These are phyloP conservation scores for Troides oblongomaculatus DNA, from an alignment of 2,888 invertebrate genomes.

Conservation along the genomic window DNA sequence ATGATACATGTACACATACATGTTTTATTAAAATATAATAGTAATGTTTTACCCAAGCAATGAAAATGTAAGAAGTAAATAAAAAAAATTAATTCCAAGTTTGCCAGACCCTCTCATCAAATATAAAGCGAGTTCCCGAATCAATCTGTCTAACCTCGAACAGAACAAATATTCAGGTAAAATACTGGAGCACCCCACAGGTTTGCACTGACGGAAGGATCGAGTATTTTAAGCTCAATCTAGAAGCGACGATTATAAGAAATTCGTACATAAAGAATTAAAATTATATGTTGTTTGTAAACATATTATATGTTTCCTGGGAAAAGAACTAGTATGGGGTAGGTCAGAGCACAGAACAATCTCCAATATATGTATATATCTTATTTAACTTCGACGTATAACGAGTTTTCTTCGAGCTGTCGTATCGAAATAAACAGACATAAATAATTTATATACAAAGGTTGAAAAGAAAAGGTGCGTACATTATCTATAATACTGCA, in stretches of 20 bases:
- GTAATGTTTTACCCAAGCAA: neutral
- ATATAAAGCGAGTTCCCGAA: conserved; percentile 58
- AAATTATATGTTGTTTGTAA: neutral
- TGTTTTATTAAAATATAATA: neutral
- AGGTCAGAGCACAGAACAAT: no score
- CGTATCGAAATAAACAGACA: no score
- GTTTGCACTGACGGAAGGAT: conserved; percentile 32
- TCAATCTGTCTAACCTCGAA: conserved; percentile 59
- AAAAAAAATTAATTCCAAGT: neutral
- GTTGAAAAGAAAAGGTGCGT: no score
- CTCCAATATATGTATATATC: no score
- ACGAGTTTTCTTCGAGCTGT: no score
- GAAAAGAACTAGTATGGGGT: no score
- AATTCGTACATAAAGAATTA: neutral
- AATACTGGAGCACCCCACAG: conserved; percentile 51
- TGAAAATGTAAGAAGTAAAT: neutral
- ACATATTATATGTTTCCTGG: neutral
- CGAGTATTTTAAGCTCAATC: neutral
- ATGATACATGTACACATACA: neutral
- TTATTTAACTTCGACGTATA: no score
- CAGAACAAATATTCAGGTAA: conserved; percentile 65
- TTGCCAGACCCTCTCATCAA: conserved; percentile 32
- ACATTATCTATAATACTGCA: no score
- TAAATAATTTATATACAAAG: no score
- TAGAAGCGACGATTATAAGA: neutral